Conservation (phyloP, 2,113 vertebrate genomes). For the Cavia aperea region DNA sequence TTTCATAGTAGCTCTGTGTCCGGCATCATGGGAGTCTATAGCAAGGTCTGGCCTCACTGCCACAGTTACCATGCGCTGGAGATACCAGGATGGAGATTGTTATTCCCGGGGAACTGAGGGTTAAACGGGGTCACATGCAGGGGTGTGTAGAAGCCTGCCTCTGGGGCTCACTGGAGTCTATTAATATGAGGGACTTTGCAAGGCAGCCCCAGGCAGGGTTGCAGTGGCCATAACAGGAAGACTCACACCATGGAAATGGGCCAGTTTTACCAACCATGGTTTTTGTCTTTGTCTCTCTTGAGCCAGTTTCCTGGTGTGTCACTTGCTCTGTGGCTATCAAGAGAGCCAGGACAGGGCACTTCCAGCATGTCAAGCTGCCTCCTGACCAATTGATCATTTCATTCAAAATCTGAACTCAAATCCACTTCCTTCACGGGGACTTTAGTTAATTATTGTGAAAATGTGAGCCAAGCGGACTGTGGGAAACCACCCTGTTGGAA, state of each 20-base stretch:
- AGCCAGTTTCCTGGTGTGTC: neutral
- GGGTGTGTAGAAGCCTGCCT: neutral
- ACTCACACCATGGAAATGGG: conserved; percentile 6
- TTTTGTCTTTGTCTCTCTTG: neutral
- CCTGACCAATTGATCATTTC: neutral
- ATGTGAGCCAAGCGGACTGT: neutral
- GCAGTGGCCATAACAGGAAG: neutral
- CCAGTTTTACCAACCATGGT: neutral
- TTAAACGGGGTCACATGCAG: neutral
- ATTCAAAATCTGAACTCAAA: neutral
- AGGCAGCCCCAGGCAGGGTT: neutral
- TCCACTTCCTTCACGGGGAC: neutral
- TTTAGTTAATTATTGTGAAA: neutral
- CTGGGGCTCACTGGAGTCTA: neutral
- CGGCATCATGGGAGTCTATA: neutral
- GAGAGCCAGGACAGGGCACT: neutral
- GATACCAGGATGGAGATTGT: neutral
- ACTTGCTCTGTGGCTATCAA: neutral
- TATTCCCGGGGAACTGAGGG: neutral
- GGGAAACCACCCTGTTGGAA: neutral
- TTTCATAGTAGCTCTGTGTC: neutral
- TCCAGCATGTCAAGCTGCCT: neutral
- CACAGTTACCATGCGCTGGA: neutral
- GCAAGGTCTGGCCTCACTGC: neutral
- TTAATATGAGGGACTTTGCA: neutral